Base-by-base conservation (phyloP, 2,888 invertebrate genomes). In the Stomorhina lunata region DNA sequence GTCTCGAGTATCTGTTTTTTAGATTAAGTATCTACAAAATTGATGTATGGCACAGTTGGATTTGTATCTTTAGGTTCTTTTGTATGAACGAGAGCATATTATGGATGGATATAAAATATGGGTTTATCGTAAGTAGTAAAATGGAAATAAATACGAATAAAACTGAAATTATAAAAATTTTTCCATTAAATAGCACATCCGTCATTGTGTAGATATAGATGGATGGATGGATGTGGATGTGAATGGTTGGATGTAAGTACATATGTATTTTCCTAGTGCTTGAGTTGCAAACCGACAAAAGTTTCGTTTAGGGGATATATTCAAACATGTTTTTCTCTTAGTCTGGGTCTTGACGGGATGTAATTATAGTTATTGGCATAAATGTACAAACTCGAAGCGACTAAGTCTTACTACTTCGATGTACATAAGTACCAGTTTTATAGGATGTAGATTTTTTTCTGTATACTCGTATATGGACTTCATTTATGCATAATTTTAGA, bases 41-140 rank as follows among this genome's bases (percentile, higher is more conserved):
- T 76, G 29, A 66, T 68, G 79, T 73, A 59, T 50, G 48, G 37
- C 73, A 68, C 73, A 73, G 66, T 73, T 73, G 66, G 27, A 45
- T 45, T 55, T 57, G 20, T 50, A 66, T 50, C 48, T 45, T 29
- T 37, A 29, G 6, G 2, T 22, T 27, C 10, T 25, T 4, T 20
- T n/a, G n/a, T n/a, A n/a, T n/a, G n/a, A n/a, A 45, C 53, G 29
- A 22, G 32, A 40, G 6, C 29, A 29, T 25, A 45, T 34, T 27
- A 10, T 43, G n/a, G 43, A 25, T 69, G 43, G 48, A 66, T 76
- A 65, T 45, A 76, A 53, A 76, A 43, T n/a, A 65, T 71, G 76
- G 69, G 48, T 55, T 57, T 68, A 73, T 69, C 55, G 53, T 27
- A 34, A 75, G 59, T 34, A 68, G 66, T 66, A 50, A 25, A 61